Evolutionary conservation across 2,888 invertebrate genomes (phyloP).

Genomic region (Ptilodon capucinus): DNA sequence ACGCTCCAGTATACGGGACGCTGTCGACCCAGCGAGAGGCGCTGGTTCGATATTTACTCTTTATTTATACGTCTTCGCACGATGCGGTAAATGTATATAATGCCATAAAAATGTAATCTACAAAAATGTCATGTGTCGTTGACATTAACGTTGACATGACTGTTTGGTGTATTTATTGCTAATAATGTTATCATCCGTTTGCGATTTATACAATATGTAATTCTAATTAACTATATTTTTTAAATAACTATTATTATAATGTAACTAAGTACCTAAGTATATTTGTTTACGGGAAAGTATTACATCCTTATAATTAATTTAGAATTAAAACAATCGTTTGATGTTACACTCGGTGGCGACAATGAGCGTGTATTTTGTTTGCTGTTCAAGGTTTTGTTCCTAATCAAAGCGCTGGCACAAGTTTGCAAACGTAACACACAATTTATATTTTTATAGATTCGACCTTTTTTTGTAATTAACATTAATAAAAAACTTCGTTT

Average conservation of each 20-base stretch:
- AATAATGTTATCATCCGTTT: conserved; percentile 31
- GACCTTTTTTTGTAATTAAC: too few species aligned
- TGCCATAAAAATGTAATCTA: conserved; percentile 37
- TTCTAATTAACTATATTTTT: not conserved
- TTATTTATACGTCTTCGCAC: conserved; percentile 24
- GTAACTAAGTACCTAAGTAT: conserved; percentile 25
- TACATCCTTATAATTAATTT: conserved; percentile 40
- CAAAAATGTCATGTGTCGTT: conserved; percentile 34
- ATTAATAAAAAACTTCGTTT: too few species aligned
- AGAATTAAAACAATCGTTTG: conserved; percentile 31
- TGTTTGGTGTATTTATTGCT: conserved; percentile 34
- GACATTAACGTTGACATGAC: conserved; percentile 27
- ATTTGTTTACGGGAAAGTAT: conserved; percentile 30
- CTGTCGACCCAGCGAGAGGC: too few species aligned
- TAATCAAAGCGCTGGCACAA: too few species aligned
- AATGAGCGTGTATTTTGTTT: too few species aligned
- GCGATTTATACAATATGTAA: conserved; percentile 35
- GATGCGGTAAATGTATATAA: conserved; percentile 20
- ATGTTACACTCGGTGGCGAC: conserved; percentile 22
- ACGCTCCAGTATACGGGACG: too few species aligned
- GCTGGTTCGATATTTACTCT: too few species aligned
- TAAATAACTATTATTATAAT: conserved; percentile 21
- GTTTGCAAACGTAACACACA: too few species aligned
- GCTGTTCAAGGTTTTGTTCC: too few species aligned
- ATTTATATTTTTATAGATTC: too few species aligned